phyloP scores from a whole-genome alignment of 2,888 invertebrate genomes.

The Heteromyza rotundicornis region DNA sequence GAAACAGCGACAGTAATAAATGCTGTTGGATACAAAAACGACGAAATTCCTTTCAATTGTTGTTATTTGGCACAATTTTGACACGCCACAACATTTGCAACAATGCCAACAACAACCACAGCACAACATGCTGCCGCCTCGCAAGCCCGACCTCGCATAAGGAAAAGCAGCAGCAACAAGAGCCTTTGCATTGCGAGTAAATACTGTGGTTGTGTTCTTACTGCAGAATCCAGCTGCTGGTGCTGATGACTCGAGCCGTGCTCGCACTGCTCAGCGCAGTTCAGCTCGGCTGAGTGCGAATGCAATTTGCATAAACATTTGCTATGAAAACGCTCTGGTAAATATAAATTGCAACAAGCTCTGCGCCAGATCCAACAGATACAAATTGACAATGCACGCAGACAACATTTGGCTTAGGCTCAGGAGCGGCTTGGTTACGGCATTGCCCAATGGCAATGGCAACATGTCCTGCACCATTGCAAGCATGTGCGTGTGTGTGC shows the following conservation, averaged over 20 bases:
- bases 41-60: conserved; percentile 6
- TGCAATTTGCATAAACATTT: conserved; percentile 24
- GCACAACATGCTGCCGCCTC: too few relatives aligned
- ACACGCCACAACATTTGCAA: conserved; percentile 25
- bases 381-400: background rate
- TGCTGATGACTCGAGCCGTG: background rate
- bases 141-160: too few relatives aligned
- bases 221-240: too few relatives aligned
- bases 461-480: too few relatives aligned
- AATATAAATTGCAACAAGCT: conserved; percentile 10
- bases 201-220: background rate
- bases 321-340: conserved; percentile 19
- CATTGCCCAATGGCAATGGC: too few relatives aligned
- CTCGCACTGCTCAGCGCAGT: background rate
- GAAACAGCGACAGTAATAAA: too few relatives aligned
- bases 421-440: too few relatives aligned
- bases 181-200: conserved; percentile 29
- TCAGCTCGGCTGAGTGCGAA: conserved; percentile 14
- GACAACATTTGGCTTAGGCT: background rate
- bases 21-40: too few relatives aligned
- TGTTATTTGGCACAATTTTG: too few relatives aligned
- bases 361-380: too few relatives aligned
- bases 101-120: conserved; percentile 19
- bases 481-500: background rate
- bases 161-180: conserved; percentile 17